Percentiles rank a stretch among this genome's conserved stretches.
These are phyloP conservation scores for Nothocercus nigrocapillus DNA, from an alignment of 2,113 vertebrate species.

Conservation along the genomic window DNA sequence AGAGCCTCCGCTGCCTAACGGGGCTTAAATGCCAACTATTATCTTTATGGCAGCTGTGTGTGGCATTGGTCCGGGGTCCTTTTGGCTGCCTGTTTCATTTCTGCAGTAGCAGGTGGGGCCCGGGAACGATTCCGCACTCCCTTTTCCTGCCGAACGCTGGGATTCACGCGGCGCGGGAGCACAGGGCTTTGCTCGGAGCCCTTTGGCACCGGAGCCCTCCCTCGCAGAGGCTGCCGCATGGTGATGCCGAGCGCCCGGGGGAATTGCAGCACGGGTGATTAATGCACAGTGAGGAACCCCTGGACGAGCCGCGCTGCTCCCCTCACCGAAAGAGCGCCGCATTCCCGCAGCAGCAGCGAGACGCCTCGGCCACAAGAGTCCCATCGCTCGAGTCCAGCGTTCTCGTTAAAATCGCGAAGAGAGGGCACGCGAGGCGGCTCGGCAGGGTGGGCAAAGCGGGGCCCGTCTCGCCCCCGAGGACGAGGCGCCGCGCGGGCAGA, in stretches of 20 bases:
- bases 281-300: background rate
- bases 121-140: background rate
- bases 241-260: background rate
- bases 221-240: background rate
- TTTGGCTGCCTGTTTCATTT: background rate
- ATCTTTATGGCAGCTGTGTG: background rate
- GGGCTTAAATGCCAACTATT: constrained; percentile 31
- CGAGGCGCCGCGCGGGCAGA: rapidly evolving
- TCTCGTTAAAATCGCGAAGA: background rate
- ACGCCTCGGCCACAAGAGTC: background rate
- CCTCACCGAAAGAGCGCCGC: background rate
- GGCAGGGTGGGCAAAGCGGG: background rate
- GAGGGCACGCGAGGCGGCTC: background rate
- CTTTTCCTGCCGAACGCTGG: background rate
- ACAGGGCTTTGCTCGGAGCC: background rate
- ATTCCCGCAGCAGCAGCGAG: background rate
- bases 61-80: background rate
- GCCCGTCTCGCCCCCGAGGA: background rate
- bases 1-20: background rate
- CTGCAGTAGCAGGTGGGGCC: background rate
- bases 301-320: background rate
- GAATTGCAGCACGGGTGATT: background rate
- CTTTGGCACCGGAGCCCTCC: background rate
- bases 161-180: background rate
- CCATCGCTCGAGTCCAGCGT: background rate